A percentile compares a stretch with the other conserved stretches of the same genome.
These are phyloP conservation scores for Scophthalmus maximus DNA, from an alignment of 2,113 vertebrate species.

Conservation along the genomic window DNA sequence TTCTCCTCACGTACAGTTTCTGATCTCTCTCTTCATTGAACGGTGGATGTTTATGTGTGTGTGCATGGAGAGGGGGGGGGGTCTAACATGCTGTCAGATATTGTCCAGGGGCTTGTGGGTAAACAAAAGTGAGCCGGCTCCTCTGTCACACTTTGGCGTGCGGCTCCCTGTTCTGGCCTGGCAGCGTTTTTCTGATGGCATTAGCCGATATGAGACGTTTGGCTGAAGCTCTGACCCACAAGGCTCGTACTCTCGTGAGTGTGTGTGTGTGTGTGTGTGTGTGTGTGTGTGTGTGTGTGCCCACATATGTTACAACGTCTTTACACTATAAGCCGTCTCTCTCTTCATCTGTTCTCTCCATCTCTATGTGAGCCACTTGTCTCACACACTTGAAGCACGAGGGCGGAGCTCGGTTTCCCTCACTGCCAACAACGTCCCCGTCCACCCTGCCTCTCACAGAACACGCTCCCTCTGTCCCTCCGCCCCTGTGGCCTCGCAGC, in stretches of 20 bases:
- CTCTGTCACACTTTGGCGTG: constrained; percentile 65
- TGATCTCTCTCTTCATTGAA: constrained; percentile 8
- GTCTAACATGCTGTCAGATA: constrained; percentile 53
- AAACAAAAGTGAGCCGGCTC: constrained; percentile 64
- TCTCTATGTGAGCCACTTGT: not conserved
- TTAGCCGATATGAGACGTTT: constrained; percentile 76
- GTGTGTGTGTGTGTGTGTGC: not conserved
- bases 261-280: no score
- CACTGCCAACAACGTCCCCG: not conserved
- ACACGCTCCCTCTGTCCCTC: not conserved
- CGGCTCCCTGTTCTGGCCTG: constrained; percentile 49
- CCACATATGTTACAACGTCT: constrained; percentile 20
- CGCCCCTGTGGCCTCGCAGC: not conserved
- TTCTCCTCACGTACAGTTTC: constrained; percentile 11
- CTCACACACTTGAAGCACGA: not conserved
- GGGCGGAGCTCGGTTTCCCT: not conserved
- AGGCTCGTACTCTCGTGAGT: constrained; percentile 19
- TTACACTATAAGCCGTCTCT: constrained; percentile 34
- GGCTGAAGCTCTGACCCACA: constrained; percentile 49
- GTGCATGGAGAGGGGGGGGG: not conserved
- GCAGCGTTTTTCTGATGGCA: constrained; percentile 69
- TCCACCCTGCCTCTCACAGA: not conserved
- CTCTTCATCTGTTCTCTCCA: not conserved
- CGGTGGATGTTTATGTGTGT: not conserved
- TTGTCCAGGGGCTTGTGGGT: constrained; percentile 64